A percentile compares a stretch with the other conserved stretches of the same genome.
Conservation (phyloP, 1,140 invertebrate species). For the Leguminivora glycinivorella region DNA sequence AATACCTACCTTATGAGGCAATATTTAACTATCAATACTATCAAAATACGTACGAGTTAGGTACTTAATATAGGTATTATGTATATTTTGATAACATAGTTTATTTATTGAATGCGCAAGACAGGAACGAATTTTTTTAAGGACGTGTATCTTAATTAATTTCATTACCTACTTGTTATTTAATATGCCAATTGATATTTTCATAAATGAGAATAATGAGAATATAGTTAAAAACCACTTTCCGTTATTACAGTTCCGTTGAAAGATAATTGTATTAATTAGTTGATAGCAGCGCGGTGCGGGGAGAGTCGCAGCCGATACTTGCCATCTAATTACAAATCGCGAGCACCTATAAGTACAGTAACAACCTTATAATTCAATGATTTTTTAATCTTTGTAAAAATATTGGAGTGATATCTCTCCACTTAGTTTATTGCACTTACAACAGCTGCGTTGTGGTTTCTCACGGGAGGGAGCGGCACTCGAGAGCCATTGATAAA, state of each 20-base stretch:
- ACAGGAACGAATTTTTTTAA: too few relatives aligned
- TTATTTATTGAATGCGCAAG: too few relatives aligned
- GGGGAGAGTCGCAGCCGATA: neutral
- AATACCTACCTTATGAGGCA: too few relatives aligned
- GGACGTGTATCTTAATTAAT: too few relatives aligned
- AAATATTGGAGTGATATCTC: constrained; percentile 9
- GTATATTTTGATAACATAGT: too few relatives aligned
- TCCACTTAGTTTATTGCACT: constrained; percentile 26
- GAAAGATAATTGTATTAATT: neutral
- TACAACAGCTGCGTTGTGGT: constrained; percentile 22
- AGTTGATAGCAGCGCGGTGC: neutral
- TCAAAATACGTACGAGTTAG: too few relatives aligned
- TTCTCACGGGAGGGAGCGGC: constrained; percentile 25
- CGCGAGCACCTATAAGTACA: neutral
- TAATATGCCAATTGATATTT: neutral
- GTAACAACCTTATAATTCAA: neutral
- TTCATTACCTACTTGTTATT: too few relatives aligned
- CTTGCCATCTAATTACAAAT: constrained; percentile 13
- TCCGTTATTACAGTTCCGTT: constrained; percentile 13
- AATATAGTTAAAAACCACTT: constrained; percentile 3
- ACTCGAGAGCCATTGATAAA: constrained; percentile 33
- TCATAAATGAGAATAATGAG: neutral
- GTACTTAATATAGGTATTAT: too few relatives aligned
- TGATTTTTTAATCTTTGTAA: neutral
- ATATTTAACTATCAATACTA: neutral